Conservation (phyloP, 2,113 vertebrate genomes). For the Calypte anna region DNA sequence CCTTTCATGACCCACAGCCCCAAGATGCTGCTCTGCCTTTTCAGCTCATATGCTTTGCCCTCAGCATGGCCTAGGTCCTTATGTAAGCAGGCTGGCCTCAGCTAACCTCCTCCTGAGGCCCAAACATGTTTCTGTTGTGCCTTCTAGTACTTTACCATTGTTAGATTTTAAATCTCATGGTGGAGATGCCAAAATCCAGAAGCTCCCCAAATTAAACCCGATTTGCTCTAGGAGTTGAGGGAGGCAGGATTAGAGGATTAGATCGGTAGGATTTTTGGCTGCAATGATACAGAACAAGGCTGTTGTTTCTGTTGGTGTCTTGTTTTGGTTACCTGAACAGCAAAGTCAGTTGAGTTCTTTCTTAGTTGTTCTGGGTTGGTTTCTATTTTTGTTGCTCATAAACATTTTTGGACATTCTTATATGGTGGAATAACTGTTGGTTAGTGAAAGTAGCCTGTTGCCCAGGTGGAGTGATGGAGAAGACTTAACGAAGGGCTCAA, state of each 20-base stretch:
- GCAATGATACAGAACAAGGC: background rate
- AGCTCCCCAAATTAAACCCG: background rate
- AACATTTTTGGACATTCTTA: background rate
- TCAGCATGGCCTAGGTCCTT: background rate
- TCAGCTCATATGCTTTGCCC: conserved; percentile 5
- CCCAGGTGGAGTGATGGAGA: background rate
- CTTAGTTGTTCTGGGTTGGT: background rate
- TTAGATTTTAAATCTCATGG: background rate
- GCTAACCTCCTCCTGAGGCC: conserved; percentile 35
- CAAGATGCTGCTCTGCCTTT: conserved; percentile 18
- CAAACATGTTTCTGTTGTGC: conserved; percentile 24
- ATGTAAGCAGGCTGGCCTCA: conserved; percentile 51
- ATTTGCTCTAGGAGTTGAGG: background rate
- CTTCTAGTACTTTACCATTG: conserved; percentile 41
- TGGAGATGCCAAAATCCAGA: conserved; percentile 5
- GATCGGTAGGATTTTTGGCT: background rate
- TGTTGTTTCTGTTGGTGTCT: background rate
- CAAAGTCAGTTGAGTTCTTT: background rate
- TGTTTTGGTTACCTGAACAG: conserved; percentile 24
- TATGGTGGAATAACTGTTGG: background rate
- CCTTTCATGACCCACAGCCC: background rate
- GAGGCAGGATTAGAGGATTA: conserved; percentile 37
- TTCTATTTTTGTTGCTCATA: background rate
- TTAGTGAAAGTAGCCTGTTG: background rate
- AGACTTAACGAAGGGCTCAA: background rate